phyloP scores from a whole-genome alignment of 2,797 vertebrate species.

The Poeciliopsis paucimaculata region DNA sequence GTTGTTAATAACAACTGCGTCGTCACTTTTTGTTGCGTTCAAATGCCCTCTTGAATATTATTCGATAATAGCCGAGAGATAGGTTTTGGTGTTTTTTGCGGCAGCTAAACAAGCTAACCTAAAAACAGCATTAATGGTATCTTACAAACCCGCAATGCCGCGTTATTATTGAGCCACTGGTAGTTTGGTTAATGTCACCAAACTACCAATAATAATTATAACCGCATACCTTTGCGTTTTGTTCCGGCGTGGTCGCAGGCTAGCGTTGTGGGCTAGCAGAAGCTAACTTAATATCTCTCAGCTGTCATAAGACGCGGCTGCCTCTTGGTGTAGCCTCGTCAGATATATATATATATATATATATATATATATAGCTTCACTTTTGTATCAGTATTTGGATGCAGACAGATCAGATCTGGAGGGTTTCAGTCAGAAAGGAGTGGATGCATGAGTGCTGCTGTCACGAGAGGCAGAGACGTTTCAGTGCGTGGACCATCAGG shows the following conservation, averaged over 20 bases:
- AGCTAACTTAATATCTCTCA: constrained; percentile 38
- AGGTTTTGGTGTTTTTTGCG: constrained; percentile 14
- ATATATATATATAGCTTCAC: too few species aligned
- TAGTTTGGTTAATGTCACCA: not conserved
- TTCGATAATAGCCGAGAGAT: not conserved
- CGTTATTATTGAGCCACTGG: not conserved
- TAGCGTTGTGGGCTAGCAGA: constrained; percentile 43
- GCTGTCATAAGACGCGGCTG: constrained; percentile 44
- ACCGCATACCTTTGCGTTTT: not conserved
- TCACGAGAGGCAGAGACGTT: constrained; percentile 36
- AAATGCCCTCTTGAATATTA: not conserved
- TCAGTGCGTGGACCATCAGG: constrained; percentile 25
- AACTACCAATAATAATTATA: not conserved
- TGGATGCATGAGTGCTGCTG: constrained; percentile 37
- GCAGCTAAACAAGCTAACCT: constrained; percentile 38
- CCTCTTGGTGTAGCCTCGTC: not conserved
- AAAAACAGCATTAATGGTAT: constrained; percentile 47
- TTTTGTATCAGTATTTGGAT: not conserved
- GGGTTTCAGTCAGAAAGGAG: constrained; percentile 18
- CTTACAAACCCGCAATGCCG: not conserved
- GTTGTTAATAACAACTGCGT: not conserved
- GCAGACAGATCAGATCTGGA: not conserved
- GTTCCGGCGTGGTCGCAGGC: not conserved
- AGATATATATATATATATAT: not conserved
- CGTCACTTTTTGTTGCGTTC: not conserved